Percentiles rank a stretch among this genome's conserved stretches.
Conservation (phyloP, 2,888 invertebrate species). For the Cheilosia urbana region DNA sequence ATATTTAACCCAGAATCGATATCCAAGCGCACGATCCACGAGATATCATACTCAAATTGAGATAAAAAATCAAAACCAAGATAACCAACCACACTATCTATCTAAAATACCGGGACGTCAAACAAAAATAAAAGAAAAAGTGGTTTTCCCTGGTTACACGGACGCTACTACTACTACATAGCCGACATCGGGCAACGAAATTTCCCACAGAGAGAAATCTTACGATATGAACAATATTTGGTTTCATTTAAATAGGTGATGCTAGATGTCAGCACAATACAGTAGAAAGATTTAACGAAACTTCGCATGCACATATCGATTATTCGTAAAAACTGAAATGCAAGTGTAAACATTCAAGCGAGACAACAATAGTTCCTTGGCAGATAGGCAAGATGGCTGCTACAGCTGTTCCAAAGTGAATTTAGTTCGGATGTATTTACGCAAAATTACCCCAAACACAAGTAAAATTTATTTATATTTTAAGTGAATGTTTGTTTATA, state of each 20-base stretch:
- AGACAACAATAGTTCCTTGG: constrained; percentile 68
- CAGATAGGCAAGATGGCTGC: constrained; percentile 79
- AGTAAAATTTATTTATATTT: constrained; percentile 75
- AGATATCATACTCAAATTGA: too few relatives aligned
- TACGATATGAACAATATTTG: background rate
- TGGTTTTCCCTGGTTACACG: too few relatives aligned
- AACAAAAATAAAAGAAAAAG: too few relatives aligned
- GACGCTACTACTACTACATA: too few relatives aligned
- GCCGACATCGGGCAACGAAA: background rate
- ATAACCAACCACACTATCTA: too few relatives aligned
- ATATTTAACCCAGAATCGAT: too few relatives aligned
- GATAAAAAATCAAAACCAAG: too few relatives aligned
- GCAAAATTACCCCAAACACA: constrained; percentile 77
- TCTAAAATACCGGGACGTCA: too few relatives aligned
- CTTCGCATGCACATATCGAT: constrained; percentile 18
- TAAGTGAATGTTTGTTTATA: constrained; percentile 5
- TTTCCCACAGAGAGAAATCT: too few relatives aligned
- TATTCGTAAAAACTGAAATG: constrained; percentile 32
- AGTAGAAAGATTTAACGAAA: constrained; percentile 34
- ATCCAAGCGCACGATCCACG: too few relatives aligned
- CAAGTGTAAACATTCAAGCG: constrained; percentile 76
- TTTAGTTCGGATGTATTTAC: constrained; percentile 76
- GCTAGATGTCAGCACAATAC: constrained; percentile 13
- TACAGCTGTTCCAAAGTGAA: constrained; percentile 79
- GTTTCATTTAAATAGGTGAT: constrained; percentile 13